Conservation (phyloP, 64 coral and sea anemone genomes). For the Dendronephthya gigantea region DNA sequence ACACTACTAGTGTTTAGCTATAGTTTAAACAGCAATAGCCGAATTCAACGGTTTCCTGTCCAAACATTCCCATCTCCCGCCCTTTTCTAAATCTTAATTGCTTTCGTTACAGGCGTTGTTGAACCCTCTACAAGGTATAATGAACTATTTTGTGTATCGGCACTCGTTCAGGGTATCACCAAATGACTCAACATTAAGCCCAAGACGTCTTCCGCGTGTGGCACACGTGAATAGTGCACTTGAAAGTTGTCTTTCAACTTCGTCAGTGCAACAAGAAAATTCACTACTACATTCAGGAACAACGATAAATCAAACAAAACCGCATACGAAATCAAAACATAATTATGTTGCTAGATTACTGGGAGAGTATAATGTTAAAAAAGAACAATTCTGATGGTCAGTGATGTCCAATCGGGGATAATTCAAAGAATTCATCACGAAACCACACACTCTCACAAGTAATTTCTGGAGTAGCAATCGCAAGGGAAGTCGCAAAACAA, state of each 20-base stretch:
- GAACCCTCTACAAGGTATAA: background rate
- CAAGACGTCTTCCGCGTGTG: background rate
- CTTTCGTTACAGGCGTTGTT: background rate
- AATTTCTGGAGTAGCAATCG: too few relatives aligned
- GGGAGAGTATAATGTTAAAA: too few relatives aligned
- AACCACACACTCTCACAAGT: too few relatives aligned
- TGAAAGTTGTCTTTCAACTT: background rate
- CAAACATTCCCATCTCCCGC: too few relatives aligned
- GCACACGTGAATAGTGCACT: background rate
- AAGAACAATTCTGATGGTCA: too few relatives aligned
- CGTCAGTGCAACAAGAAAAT: background rate
- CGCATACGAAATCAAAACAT: background rate
- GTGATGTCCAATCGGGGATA: too few relatives aligned
- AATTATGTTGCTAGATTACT: background rate
- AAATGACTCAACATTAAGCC: background rate
- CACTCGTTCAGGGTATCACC: background rate
- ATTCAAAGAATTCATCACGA: too few relatives aligned
- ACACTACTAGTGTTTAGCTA: too few relatives aligned
- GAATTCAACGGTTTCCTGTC: too few relatives aligned
- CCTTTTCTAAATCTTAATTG: background rate
- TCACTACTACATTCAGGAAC: background rate
- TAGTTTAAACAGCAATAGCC: too few relatives aligned
- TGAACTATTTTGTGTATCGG: conserved; percentile 1
- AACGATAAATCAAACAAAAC: background rate
- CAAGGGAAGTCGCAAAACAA: too few relatives aligned